Evolutionary conservation across 2,797 vertebrate species (phyloP).

Genomic region (Anniella stebbinsi): DNA sequence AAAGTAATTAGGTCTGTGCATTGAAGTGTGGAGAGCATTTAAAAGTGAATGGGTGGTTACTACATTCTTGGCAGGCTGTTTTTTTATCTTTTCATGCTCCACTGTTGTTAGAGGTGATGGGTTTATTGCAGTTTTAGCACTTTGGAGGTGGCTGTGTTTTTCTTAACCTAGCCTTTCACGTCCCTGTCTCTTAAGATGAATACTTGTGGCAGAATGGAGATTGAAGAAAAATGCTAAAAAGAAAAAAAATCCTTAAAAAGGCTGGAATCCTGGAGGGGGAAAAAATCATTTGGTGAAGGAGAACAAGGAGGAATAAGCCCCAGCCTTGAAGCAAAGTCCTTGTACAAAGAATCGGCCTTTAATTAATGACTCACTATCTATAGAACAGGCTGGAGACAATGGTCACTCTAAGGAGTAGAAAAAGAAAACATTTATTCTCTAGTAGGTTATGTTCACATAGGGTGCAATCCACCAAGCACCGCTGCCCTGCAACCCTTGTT

Average conservation of each 20-base stretch:
- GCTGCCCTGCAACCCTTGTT: conserved; percentile 5
- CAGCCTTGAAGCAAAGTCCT: conserved; percentile 63
- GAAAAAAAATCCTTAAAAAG: conserved; percentile 62
- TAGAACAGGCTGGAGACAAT: conserved; percentile 74
- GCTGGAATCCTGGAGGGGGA: conserved; percentile 46
- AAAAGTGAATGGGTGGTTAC: conserved; percentile 97
- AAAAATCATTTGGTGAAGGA: conserved; percentile 68
- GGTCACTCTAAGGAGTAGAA: conserved; percentile 74
- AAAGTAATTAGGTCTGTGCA: conserved; percentile 98
- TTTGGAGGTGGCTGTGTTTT: conserved; percentile 87
- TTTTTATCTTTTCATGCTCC: conserved; percentile 91
- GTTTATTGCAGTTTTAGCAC: conserved; percentile 98
- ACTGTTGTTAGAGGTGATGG: conserved; percentile 97
- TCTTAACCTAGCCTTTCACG: conserved; percentile 80
- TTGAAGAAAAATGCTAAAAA: conserved; percentile 68
- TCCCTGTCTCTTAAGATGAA: conserved; percentile 75
- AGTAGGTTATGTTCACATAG: conserved; percentile 56
- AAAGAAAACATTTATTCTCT: conserved; percentile 75
- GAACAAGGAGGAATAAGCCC: conserved; percentile 71
- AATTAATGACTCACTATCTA: conserved; percentile 78
- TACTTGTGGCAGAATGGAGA: conserved; percentile 70
- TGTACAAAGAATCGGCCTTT: conserved; percentile 76
- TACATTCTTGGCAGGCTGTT: conserved; percentile 88
- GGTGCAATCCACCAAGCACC: conserved; percentile 23
- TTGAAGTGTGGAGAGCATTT: conserved; percentile 96